These are phyloP conservation scores for Lycocerus yunnanus DNA, from an alignment of 2,888 invertebrate genomes.

Conservation along the genomic window DNA sequence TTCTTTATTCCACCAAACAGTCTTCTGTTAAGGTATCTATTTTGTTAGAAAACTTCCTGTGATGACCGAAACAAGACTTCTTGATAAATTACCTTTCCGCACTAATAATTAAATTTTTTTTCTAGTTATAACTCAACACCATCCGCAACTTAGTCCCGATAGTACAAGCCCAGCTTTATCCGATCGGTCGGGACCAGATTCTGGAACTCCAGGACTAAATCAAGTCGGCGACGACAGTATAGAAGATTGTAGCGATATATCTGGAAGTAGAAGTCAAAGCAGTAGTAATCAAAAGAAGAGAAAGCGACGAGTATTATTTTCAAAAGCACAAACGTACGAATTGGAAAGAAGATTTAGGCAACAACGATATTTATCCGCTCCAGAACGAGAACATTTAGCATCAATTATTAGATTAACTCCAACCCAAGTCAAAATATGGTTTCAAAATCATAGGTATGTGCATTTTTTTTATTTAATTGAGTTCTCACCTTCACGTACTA, in stretches of 20 bases:
- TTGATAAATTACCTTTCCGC: background rate
- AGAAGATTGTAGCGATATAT: conserved; percentile 21
- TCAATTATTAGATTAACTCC: conserved; percentile 93
- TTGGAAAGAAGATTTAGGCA: conserved; percentile 92
- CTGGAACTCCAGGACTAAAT: conserved; percentile 35
- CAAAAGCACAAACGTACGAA: conserved; percentile 97
- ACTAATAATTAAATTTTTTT: background rate
- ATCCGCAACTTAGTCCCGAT: conserved; percentile 79
- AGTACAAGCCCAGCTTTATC: conserved; percentile 86
- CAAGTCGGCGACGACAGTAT: conserved; percentile 18
- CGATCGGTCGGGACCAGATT: conserved; percentile 64
- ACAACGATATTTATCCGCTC: conserved; percentile 95
- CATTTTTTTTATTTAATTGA: no score
- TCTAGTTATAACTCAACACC: conserved; percentile 32
- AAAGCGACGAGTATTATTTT: conserved; percentile 95
- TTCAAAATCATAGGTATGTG: conserved; percentile 87
- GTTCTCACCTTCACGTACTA: no score
- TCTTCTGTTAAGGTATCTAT: background rate
- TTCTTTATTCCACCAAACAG: background rate
- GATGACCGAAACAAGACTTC: background rate
- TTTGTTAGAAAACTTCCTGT: background rate
- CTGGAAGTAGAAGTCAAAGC: conserved; percentile 48
- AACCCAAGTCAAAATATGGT: conserved; percentile 99
- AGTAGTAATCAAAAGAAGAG: conserved; percentile 76
- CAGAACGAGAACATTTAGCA: conserved; percentile 96